Percentiles rank a stretch among this genome's conserved stretches.
These are phyloP conservation scores for Hemicordylus capensis DNA, from an alignment of 2,113 vertebrate genomes.

Conservation along the genomic window DNA sequence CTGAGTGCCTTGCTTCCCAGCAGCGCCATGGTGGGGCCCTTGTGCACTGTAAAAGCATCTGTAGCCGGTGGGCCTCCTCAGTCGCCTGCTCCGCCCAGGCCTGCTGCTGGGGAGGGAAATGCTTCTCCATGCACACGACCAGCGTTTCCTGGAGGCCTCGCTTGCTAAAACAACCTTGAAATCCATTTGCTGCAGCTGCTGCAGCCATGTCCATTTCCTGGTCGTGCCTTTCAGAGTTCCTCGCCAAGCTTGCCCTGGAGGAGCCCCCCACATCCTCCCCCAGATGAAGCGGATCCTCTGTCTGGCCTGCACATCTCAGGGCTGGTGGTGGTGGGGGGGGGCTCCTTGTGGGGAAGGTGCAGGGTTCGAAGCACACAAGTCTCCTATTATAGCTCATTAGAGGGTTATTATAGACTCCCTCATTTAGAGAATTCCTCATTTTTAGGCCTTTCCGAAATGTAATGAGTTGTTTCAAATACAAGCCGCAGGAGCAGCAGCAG, in stretches of 20 bases:
- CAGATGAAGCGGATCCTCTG: constrained; percentile 14
- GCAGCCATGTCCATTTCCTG: constrained; percentile 47
- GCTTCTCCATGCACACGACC: constrained; percentile 30
- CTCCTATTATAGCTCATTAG: constrained; percentile 65
- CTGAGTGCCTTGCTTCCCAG: neutral
- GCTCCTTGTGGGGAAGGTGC: fast-evolving
- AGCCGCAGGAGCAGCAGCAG: constrained; percentile 31
- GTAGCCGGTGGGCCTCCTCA: fast-evolving
- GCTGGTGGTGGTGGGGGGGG: neutral
- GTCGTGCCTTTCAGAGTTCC: constrained; percentile 34
- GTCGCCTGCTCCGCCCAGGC: fast-evolving
- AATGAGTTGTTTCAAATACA: constrained; percentile 65
- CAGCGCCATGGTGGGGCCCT: neutral
- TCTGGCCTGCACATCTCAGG: neutral
- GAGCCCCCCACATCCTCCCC: constrained; percentile 21
- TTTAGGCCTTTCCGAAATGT: constrained; percentile 67
- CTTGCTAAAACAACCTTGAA: constrained; percentile 56
- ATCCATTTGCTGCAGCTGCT: constrained; percentile 43
- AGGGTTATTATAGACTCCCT: constrained; percentile 54
- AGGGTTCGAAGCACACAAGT: constrained; percentile 13
- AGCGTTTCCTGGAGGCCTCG: constrained; percentile 52
- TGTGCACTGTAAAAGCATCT: too few relatives aligned
- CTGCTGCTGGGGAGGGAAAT: constrained; percentile 56
- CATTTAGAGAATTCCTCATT: constrained; percentile 68
- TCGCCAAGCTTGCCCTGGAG: neutral